Percentiles rank a stretch among this genome's conserved stretches.
Evolutionary conservation across 2,113 vertebrate genomes (phyloP).

Genomic region (Electrona antarctica): DNA sequence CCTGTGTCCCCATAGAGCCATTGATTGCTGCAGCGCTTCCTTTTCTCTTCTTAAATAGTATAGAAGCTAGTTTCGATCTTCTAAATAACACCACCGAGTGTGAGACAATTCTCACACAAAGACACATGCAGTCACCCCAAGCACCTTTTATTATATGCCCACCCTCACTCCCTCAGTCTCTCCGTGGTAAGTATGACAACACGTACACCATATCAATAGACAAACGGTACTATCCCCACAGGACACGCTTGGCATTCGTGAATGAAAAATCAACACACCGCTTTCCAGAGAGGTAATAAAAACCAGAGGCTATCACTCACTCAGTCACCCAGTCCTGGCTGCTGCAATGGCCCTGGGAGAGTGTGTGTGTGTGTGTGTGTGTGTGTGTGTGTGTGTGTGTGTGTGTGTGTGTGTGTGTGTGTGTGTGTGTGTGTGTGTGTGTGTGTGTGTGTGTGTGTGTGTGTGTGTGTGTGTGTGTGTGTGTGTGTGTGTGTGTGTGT

Average conservation of each 20-base stretch:
- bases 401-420: no score
- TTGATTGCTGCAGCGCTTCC: no score
- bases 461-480: no score
- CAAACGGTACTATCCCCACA: slow-evolving; percentile 8
- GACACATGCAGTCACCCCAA: background rate
- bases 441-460: no score
- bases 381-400: no score
- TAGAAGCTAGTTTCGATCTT: slow-evolving; percentile 21
- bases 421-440: background rate
- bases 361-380: no score
- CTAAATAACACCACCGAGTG: background rate
- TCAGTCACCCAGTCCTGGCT: slow-evolving; percentile 26
- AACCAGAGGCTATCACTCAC: slow-evolving; percentile 15
- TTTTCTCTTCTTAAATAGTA: no score
- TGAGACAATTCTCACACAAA: slow-evolving; percentile 32
- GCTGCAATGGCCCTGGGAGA: slow-evolving; percentile 19
- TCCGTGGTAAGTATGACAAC: slow-evolving; percentile 41
- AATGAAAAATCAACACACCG: slow-evolving; percentile 32
- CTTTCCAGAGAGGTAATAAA: slow-evolving; percentile 31
- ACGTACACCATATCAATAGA: background rate
- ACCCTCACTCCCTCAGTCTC: background rate
- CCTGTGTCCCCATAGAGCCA: no score
- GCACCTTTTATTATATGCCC: slow-evolving; percentile 7
- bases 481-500: slow-evolving; percentile 1
- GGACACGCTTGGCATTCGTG: slow-evolving; percentile 33